Evolutionary conservation across 2,113 vertebrate species (phyloP).

Genomic region (Chloroceryle aenea): DNA sequence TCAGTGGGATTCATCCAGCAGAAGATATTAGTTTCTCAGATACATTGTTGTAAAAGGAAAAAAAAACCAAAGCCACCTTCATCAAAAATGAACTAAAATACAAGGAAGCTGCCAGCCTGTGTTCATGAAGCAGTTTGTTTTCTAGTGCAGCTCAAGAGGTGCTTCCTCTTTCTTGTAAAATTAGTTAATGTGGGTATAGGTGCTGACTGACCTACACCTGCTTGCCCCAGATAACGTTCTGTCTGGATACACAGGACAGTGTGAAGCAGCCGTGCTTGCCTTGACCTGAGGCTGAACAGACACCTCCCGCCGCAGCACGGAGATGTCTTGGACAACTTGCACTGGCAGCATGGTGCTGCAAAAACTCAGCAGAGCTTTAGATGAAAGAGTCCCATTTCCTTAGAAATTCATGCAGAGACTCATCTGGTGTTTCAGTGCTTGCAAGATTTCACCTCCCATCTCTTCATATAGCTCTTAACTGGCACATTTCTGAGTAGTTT

Average conservation of each 20-base stretch:
- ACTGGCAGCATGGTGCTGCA: accelerated
- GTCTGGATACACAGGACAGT: accelerated
- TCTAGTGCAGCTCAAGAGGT: not conserved
- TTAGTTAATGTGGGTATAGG: no score
- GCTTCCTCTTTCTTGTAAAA: not conserved
- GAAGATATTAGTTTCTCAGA: not conserved
- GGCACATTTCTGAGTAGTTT: not conserved
- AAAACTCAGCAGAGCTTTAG: not conserved
- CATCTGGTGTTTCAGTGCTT: not conserved
- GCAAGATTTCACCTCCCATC: not conserved
- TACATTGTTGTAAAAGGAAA: not conserved
- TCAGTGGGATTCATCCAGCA: not conserved
- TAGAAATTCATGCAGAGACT: not conserved
- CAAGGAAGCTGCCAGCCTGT: not conserved
- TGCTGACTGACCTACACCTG: accelerated
- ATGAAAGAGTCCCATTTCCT: not conserved
- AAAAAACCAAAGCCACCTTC: not conserved
- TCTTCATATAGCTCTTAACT: not conserved
- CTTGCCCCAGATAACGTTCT: not conserved
- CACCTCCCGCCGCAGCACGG: not conserved
- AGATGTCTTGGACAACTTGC: not conserved
- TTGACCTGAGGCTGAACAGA: not conserved
- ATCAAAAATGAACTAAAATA: not conserved
- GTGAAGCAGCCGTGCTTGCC: not conserved
- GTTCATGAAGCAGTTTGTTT: not conserved